Percentiles rank a stretch among this genome's conserved stretches.
phyloP scores from a whole-genome alignment of 1,140 invertebrate genomes.

The Metaphire vulgaris region DNA sequence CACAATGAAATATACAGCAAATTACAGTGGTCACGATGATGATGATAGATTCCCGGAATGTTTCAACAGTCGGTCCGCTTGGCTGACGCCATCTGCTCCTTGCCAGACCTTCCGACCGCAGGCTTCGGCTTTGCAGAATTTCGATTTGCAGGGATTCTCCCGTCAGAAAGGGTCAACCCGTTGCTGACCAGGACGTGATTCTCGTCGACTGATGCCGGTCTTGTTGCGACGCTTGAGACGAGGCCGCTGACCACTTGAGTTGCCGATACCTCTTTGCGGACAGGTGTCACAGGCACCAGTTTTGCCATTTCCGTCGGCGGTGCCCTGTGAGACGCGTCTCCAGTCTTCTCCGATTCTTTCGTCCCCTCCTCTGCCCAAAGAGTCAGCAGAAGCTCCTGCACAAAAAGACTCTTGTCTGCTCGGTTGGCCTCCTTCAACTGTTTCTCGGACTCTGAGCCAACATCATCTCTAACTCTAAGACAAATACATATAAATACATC shows the following conservation, averaged over 20 bases:
- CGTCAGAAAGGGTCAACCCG: neutral
- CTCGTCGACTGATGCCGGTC: neutral
- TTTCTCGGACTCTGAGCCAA: constrained; percentile 56
- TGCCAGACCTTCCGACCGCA: neutral
- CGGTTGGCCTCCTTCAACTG: constrained; percentile 58
- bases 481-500: too few species aligned
- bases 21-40: neutral
- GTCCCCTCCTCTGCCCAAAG: constrained; percentile 53
- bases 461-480: constrained; percentile 56
- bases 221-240: neutral
- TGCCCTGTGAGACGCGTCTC: neutral
- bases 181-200: neutral
- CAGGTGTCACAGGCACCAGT: neutral
- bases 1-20: neutral
- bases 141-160: neutral
- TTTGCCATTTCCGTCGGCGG: neutral
- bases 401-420: constrained; percentile 63
- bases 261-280: neutral
- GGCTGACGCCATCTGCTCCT: too few species aligned
- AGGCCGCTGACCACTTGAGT: neutral
- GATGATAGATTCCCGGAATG: too few species aligned
- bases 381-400: constrained; percentile 63
- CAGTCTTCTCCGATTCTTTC: neutral
- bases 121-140: neutral
- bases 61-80: neutral